Evolutionary conservation across 2,888 invertebrate genomes (phyloP).

Genomic region (Chymomyza fuscimana): DNA sequence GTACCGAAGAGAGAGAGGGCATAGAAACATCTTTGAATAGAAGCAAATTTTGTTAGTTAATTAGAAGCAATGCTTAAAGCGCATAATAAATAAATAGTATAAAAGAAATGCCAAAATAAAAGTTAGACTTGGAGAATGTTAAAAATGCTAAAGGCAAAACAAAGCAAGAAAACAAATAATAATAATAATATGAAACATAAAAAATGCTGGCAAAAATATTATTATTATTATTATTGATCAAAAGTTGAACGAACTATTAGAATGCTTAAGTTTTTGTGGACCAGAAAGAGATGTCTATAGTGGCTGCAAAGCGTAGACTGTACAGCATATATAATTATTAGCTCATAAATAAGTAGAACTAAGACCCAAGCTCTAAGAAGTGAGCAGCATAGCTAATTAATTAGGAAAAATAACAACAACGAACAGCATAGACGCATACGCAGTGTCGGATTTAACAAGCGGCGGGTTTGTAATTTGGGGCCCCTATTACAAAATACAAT

Average conservation of each 20-base stretch:
- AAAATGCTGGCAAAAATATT: conserved; percentile 10
- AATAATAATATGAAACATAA: conserved; percentile 23
- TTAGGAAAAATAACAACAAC: not conserved
- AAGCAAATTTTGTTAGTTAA: conserved; percentile 51
- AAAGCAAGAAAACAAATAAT: conserved; percentile 7
- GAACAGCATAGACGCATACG: not conserved
- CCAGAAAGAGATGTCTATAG: not conserved
- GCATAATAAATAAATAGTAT: conserved; percentile 39
- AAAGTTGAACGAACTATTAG: conserved; percentile 63
- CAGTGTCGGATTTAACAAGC: too few relatives aligned
- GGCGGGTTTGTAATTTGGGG: too few relatives aligned
- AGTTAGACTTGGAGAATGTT: conserved; percentile 17
- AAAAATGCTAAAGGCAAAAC: not conserved
- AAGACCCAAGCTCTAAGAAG: conserved; percentile 16
- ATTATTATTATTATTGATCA: conserved; percentile 51
- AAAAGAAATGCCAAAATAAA: conserved; percentile 25
- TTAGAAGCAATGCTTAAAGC: conserved; percentile 53
- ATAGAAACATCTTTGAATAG: not conserved
- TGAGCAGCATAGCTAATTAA: conserved; percentile 33
- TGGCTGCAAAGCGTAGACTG: not conserved
- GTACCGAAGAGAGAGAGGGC: conserved; percentile 43
- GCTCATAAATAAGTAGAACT: conserved; percentile 42
- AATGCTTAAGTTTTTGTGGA: not conserved
- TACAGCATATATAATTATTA: conserved; percentile 33
- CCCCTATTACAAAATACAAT: too few relatives aligned